Conservation (phyloP, 2,113 vertebrate genomes). For the Acrocephalus arundinaceus region DNA sequence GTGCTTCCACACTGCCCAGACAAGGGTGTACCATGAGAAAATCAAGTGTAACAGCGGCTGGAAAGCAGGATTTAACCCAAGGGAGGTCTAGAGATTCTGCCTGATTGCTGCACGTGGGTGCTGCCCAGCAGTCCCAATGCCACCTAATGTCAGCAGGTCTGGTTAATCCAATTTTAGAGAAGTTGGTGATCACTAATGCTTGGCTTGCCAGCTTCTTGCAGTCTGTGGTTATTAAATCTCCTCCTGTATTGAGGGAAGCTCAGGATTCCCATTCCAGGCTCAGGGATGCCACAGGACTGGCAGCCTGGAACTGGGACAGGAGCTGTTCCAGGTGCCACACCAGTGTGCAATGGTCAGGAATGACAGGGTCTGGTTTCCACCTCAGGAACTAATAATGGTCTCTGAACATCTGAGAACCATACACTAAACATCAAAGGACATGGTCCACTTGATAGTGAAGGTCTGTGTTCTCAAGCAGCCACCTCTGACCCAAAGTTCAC, state of each 20-base stretch:
- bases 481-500: neutral
- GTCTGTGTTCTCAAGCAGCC: neutral
- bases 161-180: neutral
- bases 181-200: neutral
- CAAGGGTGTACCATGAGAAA: neutral
- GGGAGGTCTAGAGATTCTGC: neutral
- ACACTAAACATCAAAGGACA: neutral
- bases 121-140: neutral
- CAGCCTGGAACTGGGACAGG: neutral
- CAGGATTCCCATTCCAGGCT: neutral
- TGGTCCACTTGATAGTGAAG: neutral
- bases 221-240: neutral
- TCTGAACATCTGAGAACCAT: neutral
- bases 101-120: rapidly evolving
- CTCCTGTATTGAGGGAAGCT: neutral
- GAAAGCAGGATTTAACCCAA: neutral
- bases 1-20: neutral
- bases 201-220: neutral
- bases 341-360: neutral
- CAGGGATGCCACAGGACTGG: neutral
- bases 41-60: neutral
- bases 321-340: neutral
- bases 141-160: neutral
- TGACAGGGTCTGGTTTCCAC: neutral
- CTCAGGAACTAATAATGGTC: neutral